Percentiles rank a stretch among this genome's conserved stretches.
Evolutionary conservation across 2,888 invertebrate species (phyloP).

Genomic region (Adela reaumurella): DNA sequence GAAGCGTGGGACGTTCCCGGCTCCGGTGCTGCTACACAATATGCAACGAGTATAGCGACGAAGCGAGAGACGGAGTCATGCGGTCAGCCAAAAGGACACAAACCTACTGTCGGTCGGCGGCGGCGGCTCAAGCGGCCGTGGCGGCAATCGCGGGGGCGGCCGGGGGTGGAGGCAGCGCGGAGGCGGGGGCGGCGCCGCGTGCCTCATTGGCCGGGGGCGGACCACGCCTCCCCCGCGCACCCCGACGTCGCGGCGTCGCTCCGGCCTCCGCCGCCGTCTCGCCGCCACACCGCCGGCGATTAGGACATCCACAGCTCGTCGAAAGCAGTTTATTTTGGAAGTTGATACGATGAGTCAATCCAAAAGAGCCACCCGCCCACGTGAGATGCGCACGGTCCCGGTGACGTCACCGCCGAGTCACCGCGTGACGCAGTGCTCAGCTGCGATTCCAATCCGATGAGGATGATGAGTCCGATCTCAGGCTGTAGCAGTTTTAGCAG

Average conservation of each 20-base stretch:
- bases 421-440: background rate
- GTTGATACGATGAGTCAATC: background rate
- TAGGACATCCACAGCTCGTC: background rate
- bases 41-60: slow-evolving; percentile 52
- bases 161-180: slow-evolving; percentile 27
- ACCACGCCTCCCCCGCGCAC: slow-evolving; percentile 27
- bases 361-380: background rate
- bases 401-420: background rate
- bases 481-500: too few relatives aligned
- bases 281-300: too few relatives aligned
- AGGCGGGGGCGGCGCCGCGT: slow-evolving; percentile 31
- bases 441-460: too few relatives aligned
- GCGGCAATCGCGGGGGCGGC: slow-evolving; percentile 44
- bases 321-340: background rate
- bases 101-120: slow-evolving; percentile 33
- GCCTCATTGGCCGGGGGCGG: slow-evolving; percentile 50
- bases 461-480: too few relatives aligned
- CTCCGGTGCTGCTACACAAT: slow-evolving; percentile 21
- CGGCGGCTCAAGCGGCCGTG: slow-evolving; percentile 9
- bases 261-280: slow-evolving; percentile 12
- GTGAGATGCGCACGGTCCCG: background rate
- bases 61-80: slow-evolving; percentile 58
- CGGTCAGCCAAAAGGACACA: slow-evolving; percentile 59
- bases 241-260: slow-evolving; percentile 19
- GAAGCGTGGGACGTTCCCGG: slow-evolving; percentile 38